Evolutionary conservation across 2,797 vertebrate genomes (phyloP), one percentile per base, ranked within the genome.

Genomic region (Acipenser oxyrinchus): DNA sequence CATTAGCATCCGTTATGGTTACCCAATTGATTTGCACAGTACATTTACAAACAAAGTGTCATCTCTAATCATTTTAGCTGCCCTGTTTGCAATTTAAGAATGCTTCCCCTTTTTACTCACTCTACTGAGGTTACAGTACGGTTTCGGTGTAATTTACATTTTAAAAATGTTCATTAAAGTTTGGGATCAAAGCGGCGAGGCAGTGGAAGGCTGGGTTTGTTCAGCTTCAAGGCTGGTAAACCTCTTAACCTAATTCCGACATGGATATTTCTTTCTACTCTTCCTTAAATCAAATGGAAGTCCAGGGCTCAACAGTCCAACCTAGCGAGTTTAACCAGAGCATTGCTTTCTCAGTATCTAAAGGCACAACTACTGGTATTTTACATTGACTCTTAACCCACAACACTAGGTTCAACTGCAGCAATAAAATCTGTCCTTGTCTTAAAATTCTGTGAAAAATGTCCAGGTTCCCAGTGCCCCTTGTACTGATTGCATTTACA

Each of bases 401-500:
- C 3, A 9, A 13, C 48, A 18, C 23, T 23, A 10, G 58, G 48
- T 18, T 66, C 49, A 66, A 50, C 49, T 8, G 13, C 13, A 58
- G 6, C 12, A 7, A 58, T 10, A 8, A 11, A 57, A 49, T 48
- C 37, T n/a, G 18, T 11, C 6, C 13, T 50, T 60, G 57, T 9
- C 6, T 49, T n/a, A 7, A 49, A 18, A 11, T 58, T 58, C 12
- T 1, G 6, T 51, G 52, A 69, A 67, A 37, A 66, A 61, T 51
- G n/a, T 66, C 68, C 67, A 64, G 76, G 71, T 74, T 79, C 76
- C 66, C 66, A 63, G 70, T 76, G 52, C 74, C 59, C 70, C 6
- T 76, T 64, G 67, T 13, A 67, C 63, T 74, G 70, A 84, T 81
- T 73, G 80, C 74, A 70, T 74, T 74, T 74, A 83, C 81, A 85